Evolutionary conservation across 92 coral and sea anemone species (phyloP), one percentile per base, ranked within the genome.

Genomic region (Diadumene lineata): DNA sequence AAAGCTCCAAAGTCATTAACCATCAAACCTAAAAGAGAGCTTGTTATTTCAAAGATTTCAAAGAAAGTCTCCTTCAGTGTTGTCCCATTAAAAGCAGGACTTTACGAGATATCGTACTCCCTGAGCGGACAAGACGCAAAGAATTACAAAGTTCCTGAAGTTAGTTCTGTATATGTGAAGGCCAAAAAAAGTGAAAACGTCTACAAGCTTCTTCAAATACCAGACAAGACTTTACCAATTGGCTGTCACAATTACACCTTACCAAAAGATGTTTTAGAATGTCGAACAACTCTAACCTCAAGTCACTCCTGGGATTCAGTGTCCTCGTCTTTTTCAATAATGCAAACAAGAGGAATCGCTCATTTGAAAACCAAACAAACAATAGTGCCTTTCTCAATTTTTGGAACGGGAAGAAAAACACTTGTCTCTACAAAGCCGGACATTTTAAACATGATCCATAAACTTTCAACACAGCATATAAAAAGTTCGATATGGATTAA

Each of bases 181-280:
- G 61, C 48, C 7, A 77, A 77, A 11, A 50, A 34, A 11, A 64
- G 25, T 17, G 43, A 64, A 3, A 82, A 81, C 48, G 81, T 86
- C 18, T 86, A 82, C 62, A 77, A 72, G 33, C 33, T 11, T 27
- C 61, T 82, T 22, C 77, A 74, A 19, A 48, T 75, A 25, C 28
- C 68, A 9, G 28, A 22, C 0, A 83, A 87, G 24, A 75, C 57
- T 19, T 19, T 86, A 23, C 91, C 91, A 28, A 34, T 58, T 0
- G 91, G 91, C 1, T 86, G 87, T 58, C 80, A 77, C 23, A 60
- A 22, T 31, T 31, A 61, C 7, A 67, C 58, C 11, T 62, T 79
- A n/a, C 55, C 48, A 2, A 58, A 31, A 9, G 23, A 22, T 18
- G 34, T 64, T 1, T 65, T 69, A 21, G 21, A 33, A 0, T 33